Percentiles rank a stretch among this genome's conserved stretches.
These are phyloP conservation scores for Bradypus variegatus DNA, from an alignment of 2,797 vertebrate species.

Conservation along the genomic window DNA sequence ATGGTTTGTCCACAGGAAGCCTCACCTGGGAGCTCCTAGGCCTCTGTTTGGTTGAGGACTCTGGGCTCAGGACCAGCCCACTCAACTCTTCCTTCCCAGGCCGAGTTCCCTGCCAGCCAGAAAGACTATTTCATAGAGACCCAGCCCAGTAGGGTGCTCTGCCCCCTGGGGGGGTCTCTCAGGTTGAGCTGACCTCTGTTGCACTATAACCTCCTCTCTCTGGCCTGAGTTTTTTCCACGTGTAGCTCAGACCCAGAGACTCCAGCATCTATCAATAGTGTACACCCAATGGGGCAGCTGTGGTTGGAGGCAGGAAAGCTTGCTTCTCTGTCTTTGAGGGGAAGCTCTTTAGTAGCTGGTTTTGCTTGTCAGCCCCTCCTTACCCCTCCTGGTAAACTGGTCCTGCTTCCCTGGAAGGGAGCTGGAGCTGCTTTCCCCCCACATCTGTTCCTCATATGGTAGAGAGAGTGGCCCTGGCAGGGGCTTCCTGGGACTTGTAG, in stretches of 20 bases:
- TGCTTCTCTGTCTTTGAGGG: background rate
- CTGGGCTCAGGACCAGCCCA: background rate
- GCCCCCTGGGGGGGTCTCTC: background rate
- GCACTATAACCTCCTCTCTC: background rate
- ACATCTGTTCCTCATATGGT: background rate
- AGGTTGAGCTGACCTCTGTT: background rate
- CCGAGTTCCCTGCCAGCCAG: background rate
- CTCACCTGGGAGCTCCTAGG: fast-evolving
- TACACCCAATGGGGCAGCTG: background rate
- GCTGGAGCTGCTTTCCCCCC: background rate
- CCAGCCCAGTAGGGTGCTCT: background rate
- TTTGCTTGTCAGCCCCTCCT: background rate
- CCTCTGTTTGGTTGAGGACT: background rate
- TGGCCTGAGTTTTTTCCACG: background rate
- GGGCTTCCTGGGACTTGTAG: too few relatives aligned
- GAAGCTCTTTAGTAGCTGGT: background rate
- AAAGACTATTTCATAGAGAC: too few relatives aligned
- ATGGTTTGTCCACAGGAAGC: background rate
- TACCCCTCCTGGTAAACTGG: too few relatives aligned
- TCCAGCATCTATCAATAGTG: fast-evolving
- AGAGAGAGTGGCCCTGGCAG: background rate
- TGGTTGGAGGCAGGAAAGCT: background rate
- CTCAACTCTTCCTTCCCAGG: background rate
- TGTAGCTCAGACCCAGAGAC: fast-evolving
- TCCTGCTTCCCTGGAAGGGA: background rate